Base-by-base conservation (phyloP, 37 sponge, comb jelly and placozoan genomes). In the Haliclona indistincta region DNA sequence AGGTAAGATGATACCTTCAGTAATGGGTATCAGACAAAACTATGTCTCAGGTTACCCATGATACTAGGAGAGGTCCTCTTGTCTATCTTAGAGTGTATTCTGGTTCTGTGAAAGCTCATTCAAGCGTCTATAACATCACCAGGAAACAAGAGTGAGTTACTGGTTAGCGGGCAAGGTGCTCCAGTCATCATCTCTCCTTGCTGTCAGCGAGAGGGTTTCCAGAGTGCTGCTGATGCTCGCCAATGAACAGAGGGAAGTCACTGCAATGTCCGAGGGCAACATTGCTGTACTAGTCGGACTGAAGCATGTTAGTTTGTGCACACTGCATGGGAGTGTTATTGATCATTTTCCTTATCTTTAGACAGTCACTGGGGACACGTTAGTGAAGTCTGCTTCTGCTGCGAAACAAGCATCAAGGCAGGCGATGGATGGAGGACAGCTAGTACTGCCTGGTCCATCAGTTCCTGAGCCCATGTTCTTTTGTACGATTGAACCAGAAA, bases 401-500 rank as follows among this genome's bases (percentile, higher is more conserved):
- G 77, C 84, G 0, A 41, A 52, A 8, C 37, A 79, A 13, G 72
- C 64, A 39, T 29, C 47, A 43, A 39, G 56, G 54, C 54, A 53
- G 56, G 34, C 22, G 29, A 28, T 66, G 32, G 63, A 65, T 34
- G 36, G 56, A 40, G 29, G 62, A 34, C 44, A 39, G 22, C 29
- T 55, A 2, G 49, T 81, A 23, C 36, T 73, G 17, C 65, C 51
- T 40, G 74, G 67, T 0, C 74, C 87, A 25, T 20, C 36, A 20
- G 64, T 87, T 4, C 97, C 97, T 17, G 88, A 89, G 15, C 91
- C 97, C 15, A 91, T 93, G n/a, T 96, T 96, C 83, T 93, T 90
- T 85, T 93, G 97, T 49, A 96, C 93, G 51, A 71, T 96, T 19
- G 94, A 96, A 37, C 88, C 90, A 52, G 65, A 71, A 30, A 54